Evolutionary conservation across 1,140 invertebrate species (phyloP).

Genomic region (Solenopsis fugax): DNA sequence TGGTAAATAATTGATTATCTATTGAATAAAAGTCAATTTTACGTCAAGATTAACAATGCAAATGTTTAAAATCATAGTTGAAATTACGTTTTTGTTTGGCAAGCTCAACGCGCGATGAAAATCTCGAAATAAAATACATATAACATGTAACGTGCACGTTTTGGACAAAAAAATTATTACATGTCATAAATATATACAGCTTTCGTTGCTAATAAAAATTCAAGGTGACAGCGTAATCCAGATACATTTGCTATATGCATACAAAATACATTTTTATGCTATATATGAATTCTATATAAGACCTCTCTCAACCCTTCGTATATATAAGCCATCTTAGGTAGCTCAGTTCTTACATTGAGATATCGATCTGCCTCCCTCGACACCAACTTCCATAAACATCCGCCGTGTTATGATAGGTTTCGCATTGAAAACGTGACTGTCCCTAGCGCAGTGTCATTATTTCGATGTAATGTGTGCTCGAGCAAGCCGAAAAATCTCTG

Average conservation of each 20-base stretch:
- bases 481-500: not conserved
- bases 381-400: slow-evolving; percentile 31
- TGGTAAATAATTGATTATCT: slow-evolving; percentile 11
- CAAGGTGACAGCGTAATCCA: slow-evolving; percentile 33
- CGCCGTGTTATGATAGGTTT: not conserved
- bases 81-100: not conserved
- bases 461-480: not conserved
- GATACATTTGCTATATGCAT: slow-evolving; percentile 38
- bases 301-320: not conserved
- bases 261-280: slow-evolving; percentile 42
- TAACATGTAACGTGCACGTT: not conserved
- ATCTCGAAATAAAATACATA: slow-evolving; percentile 9
- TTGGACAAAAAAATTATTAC: slow-evolving; percentile 5
- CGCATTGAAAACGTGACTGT: slow-evolving; percentile 21
- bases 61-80: slow-evolving; percentile 12
- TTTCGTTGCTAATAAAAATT: slow-evolving; percentile 49
- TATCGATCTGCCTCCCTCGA: slow-evolving; percentile 31
- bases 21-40: not conserved
- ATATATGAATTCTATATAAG: slow-evolving; percentile 32
- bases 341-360: slow-evolving; percentile 44
- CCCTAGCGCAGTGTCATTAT: slow-evolving; percentile 1
- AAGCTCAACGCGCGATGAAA: slow-evolving; percentile 13
- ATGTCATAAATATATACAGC: slow-evolving; percentile 18
- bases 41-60: not conserved
- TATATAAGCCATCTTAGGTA: slow-evolving; percentile 29